Conservation (phyloP, 1,140 invertebrate species). For the Oryctes rhinoceros region DNA sequence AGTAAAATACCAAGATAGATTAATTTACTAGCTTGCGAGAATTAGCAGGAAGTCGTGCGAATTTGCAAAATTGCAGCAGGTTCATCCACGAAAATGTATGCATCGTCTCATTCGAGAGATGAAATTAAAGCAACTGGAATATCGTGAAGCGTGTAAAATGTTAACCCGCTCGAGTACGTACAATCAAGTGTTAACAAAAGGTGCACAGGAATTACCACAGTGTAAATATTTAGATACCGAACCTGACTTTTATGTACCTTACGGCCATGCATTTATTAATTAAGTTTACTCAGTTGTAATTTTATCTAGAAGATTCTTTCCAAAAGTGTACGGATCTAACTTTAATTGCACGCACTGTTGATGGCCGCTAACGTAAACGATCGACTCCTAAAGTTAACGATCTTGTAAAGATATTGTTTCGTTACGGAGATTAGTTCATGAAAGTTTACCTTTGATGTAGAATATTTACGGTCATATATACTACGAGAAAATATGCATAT, state of each 20-base stretch:
- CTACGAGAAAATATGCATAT: no score
- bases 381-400: constrained; percentile 3
- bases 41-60: not conserved
- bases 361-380: constrained; percentile 3
- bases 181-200: constrained; percentile 35
- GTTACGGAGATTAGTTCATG: no score
- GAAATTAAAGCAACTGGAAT: not conserved
- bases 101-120: not conserved
- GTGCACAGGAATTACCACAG: constrained; percentile 6
- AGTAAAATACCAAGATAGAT: constrained; percentile 12
- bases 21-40: constrained; percentile 18
- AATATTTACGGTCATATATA: no score
- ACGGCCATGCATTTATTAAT: constrained; percentile 21
- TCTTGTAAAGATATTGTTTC: no score
- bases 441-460: no score
- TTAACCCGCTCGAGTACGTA: not conserved
- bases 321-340: not conserved
- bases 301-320: constrained; percentile 20
- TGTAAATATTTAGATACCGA: constrained; percentile 21
- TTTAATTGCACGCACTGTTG: not conserved
- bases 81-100: constrained; percentile 13
- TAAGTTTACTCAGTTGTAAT: constrained; percentile 35
- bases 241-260: constrained; percentile 26
- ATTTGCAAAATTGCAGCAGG: not conserved
- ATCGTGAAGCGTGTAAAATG: not conserved